Evolutionary conservation across 2,888 invertebrate species (phyloP).

Genomic region (Matsumyia berberina): DNA sequence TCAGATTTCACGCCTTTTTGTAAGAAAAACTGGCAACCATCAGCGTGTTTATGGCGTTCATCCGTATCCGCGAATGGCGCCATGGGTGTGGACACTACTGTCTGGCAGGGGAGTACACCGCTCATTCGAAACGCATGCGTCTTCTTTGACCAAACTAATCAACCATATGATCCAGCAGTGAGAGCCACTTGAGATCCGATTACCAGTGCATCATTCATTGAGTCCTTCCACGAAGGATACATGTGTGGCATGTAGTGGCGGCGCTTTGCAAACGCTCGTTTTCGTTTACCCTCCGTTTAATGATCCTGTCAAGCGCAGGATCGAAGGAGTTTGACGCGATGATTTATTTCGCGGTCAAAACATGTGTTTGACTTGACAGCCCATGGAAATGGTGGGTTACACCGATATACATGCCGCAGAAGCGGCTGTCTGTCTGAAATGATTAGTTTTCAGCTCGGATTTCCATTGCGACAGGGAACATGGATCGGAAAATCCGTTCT

Average conservation of each 20-base stretch:
- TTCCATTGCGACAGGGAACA: conserved; percentile 57
- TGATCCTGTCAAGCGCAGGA: conserved; percentile 75
- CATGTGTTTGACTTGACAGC: conserved; percentile 84
- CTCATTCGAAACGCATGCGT: conserved; percentile 72
- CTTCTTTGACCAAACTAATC: conserved; percentile 46
- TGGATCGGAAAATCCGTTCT: conserved; percentile 64
- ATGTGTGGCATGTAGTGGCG: conserved; percentile 62
- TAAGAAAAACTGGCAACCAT: conserved; percentile 1
- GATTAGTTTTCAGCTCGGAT: conserved; percentile 70
- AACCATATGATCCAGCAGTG: conserved; percentile 41
- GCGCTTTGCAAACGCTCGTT: conserved; percentile 78
- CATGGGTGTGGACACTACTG: conserved; percentile 70
- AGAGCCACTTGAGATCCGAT: conserved; percentile 68
- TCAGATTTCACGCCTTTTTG: conserved; percentile 72
- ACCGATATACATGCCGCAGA: conserved; percentile 34
- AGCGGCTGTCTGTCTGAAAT: conserved; percentile 56
- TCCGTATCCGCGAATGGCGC: conserved; percentile 66
- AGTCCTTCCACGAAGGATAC: conserved; percentile 72
- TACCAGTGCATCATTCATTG: conserved; percentile 42
- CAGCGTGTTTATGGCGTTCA: conserved; percentile 29
- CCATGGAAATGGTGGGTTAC: conserved; percentile 44
- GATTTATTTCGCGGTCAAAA: conserved; percentile 85
- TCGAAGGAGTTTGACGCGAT: conserved; percentile 79
- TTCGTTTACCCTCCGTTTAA: conserved; percentile 79
- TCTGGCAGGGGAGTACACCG: conserved; percentile 63